Conservation (phyloP, 92 coral and sea anemone species). For the Porites cylindrica region DNA sequence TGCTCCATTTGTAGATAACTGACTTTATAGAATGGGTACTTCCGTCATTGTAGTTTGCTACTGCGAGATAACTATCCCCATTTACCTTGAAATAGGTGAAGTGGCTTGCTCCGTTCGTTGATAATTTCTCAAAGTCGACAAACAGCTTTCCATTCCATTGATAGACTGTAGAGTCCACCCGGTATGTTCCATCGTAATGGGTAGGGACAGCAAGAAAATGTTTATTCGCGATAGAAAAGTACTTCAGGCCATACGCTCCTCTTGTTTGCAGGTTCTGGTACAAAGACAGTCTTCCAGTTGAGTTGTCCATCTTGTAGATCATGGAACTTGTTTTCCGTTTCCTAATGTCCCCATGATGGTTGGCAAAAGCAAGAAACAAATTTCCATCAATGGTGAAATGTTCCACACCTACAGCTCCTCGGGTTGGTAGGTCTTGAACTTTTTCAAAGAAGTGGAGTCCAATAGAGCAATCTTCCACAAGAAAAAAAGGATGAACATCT, state of each 20-base stretch:
- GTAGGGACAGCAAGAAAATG: no score
- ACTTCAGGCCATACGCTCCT: no score
- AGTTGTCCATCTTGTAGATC: not conserved
- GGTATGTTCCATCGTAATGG: no score
- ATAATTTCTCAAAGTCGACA: not conserved
- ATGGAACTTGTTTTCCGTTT: not conserved
- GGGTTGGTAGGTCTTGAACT: not conserved
- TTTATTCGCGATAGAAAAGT: no score
- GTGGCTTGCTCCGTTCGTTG: not conserved
- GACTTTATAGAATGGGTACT: not conserved
- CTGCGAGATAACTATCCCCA: not conserved
- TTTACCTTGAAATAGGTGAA: not conserved
- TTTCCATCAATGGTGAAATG: not conserved
- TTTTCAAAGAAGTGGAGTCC: not conserved
- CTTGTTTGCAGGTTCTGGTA: not conserved
- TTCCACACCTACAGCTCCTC: not conserved
- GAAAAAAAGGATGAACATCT: no score
- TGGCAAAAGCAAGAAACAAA: not conserved
- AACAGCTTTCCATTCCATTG: not conserved
- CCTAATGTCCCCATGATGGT: not conserved
- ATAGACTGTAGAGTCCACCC: no score
- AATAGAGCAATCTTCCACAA: not conserved
- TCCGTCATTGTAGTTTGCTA: not conserved
- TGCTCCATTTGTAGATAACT: not conserved
- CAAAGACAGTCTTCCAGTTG: not conserved